phyloP scores from a whole-genome alignment of 2,888 invertebrate species.

The Metellina segmentata region DNA sequence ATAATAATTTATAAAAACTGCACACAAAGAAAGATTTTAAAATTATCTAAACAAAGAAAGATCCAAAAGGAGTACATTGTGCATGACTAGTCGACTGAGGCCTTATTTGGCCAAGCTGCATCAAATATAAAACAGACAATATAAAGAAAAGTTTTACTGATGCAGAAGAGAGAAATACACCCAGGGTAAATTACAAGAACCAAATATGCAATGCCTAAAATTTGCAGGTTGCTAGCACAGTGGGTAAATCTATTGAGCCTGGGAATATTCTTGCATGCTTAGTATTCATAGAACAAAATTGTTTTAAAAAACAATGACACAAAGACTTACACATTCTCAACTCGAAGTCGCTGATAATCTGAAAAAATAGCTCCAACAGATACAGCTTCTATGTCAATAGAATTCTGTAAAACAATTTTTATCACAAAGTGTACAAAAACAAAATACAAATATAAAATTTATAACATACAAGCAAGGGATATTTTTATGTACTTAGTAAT shows the following conservation, averaged over 20 bases:
- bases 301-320: slow-evolving; percentile 16
- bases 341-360: slow-evolving; percentile 98
- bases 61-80: not conserved
- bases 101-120: no score
- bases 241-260: no score
- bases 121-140: no score
- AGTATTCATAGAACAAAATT: not conserved
- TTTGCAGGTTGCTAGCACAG: no score
- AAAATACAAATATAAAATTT: no score
- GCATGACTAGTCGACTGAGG: no score
- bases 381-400: slow-evolving; percentile 91
- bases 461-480: no score
- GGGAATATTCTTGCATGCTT: not conserved
- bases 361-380: slow-evolving; percentile 98
- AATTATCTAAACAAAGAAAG: not conserved
- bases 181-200: no score
- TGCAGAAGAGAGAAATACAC: no score
- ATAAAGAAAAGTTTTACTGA: no score
- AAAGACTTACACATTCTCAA: slow-evolving; percentile 95
- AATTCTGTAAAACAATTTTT: slow-evolving; percentile 82
- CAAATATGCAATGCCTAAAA: no score
- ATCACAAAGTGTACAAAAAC: not conserved
- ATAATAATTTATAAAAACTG: not conserved
- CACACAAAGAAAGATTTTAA: not conserved
- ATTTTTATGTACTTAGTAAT: not conserved